phyloP scores from a whole-genome alignment of 2,888 invertebrate species.

The Ennomos erosarius region DNA sequence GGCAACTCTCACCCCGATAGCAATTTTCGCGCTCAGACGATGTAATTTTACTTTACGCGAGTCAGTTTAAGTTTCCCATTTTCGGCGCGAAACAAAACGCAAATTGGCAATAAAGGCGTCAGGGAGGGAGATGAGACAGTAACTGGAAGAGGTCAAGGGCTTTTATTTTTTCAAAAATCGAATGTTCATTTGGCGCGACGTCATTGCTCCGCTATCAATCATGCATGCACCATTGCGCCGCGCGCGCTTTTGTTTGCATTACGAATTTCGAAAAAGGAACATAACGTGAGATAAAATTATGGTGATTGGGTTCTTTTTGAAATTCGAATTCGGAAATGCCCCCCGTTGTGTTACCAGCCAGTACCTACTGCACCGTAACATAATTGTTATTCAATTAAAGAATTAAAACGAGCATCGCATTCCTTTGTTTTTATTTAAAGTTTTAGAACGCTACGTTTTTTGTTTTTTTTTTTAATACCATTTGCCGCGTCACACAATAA shows the following conservation, averaged over 20 bases:
- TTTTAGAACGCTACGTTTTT: conserved; percentile 9
- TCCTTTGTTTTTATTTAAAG: conserved; percentile 22
- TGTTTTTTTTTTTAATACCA: conserved; percentile 4
- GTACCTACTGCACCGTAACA: conserved; percentile 51
- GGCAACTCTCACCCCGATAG: conserved; percentile 72
- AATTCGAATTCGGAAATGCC: conserved; percentile 61
- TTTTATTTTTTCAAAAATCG: conserved; percentile 68
- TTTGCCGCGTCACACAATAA: conserved; percentile 43
- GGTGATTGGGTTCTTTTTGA: conserved; percentile 74
- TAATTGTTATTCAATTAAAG: conserved; percentile 73
- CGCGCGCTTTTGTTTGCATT: conserved; percentile 81
- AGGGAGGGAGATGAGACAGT: conserved; percentile 25
- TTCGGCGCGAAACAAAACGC: conserved; percentile 57
- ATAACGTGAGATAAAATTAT: conserved; percentile 72
- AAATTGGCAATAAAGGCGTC: conserved; percentile 63
- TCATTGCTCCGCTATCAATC: conserved; percentile 81
- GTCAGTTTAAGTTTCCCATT: conserved; percentile 54
- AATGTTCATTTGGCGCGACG: conserved; percentile 67
- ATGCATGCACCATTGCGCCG: conserved; percentile 83
- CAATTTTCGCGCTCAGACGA: conserved; percentile 72
- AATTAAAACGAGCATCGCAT: conserved; percentile 27
- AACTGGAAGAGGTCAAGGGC: conserved; percentile 70
- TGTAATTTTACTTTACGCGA: conserved; percentile 65
- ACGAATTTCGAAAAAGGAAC: conserved; percentile 81
- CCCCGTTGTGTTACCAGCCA: conserved; percentile 63